Evolutionary conservation across 1,140 invertebrate species (phyloP), one percentile per base, ranked within the genome.

Genomic region (Ceratina calcarata): DNA sequence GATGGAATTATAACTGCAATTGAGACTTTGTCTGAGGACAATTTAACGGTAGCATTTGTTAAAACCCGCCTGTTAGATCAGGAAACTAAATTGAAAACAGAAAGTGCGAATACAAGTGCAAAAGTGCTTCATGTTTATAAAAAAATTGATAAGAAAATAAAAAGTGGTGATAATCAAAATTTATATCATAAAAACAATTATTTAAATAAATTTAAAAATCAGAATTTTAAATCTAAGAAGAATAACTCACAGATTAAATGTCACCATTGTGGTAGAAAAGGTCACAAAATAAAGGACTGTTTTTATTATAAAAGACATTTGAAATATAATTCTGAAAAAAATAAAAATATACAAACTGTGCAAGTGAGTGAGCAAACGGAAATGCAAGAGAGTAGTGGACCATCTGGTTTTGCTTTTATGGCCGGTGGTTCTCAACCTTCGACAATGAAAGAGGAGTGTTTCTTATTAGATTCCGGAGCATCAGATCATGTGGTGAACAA

Each of bases 1-100:
- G 70, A 80, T 18, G 70, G 65, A 0, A 58, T 80, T 8, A 72
- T 80, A 20, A 77, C 74, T 0, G 57, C 74, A 10, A 22, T 77
- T 0, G 74, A 68, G 45, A 77, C 73, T 22, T 49, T 76, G 18
- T 67, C 65, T 0, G 60, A 67, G n/a, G 55, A 76, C 15, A 37
- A 49, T 22, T 16, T 67, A 22, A 74, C 72, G 0, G 0, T 74
- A 20, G 61, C 55, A 0, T 76, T 76, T 27, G 65, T 76, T 0
- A 76, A 76, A 61, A 76, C 57, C 16, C 20, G 74, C n/a, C 27
- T 76, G 0, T 20, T 76, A 0, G 74, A 76, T 8, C 64, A 76
- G 2, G 55, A 76, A 13, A 20, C 51, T 0, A 66, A 66, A 22
- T 51, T 66, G 22, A 45, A 3, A 49, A 1, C 32, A 0, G 64